These are phyloP conservation scores for Crocidura indochinensis DNA, from an alignment of 2,797 vertebrate genomes.

Conservation along the genomic window DNA sequence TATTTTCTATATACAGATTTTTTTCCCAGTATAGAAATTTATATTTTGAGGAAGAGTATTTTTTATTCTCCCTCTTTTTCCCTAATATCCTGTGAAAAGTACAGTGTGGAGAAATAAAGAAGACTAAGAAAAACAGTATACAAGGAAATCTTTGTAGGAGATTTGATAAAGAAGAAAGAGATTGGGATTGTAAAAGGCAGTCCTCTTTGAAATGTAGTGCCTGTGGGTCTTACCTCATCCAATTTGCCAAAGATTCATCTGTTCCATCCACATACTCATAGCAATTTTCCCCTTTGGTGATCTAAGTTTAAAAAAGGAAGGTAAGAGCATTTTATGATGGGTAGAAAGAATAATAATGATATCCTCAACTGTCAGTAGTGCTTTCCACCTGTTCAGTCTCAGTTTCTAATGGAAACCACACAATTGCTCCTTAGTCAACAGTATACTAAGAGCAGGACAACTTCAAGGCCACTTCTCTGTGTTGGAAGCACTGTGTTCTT, in stretches of 20 bases:
- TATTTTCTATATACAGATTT: background rate
- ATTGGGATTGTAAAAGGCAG: background rate
- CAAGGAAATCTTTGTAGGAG: background rate
- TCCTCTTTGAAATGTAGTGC: too few species aligned
- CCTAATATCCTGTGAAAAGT: background rate
- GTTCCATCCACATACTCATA: slow-evolving; percentile 92
- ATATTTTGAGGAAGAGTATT: background rate
- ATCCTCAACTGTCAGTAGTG: background rate
- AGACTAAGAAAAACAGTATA: background rate
- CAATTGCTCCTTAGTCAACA: background rate
- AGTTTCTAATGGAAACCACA: background rate
- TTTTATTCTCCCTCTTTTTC: background rate
- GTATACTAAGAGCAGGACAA: background rate
- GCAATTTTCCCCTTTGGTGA: slow-evolving; percentile 90
- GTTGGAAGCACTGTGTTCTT: background rate
- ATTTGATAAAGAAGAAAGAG: background rate
- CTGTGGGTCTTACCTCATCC: slow-evolving; percentile 92
- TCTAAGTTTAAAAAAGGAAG: slow-evolving; percentile 85
- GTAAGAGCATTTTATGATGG: background rate
- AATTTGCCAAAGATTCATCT: slow-evolving; percentile 91
- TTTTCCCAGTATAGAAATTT: background rate
- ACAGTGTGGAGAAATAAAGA: background rate
- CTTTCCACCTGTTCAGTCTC: background rate
- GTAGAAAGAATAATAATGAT: background rate
- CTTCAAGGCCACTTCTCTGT: background rate